These are phyloP conservation scores for Apamea epomidion DNA, from an alignment of 2,888 invertebrate genomes.

Conservation along the genomic window DNA sequence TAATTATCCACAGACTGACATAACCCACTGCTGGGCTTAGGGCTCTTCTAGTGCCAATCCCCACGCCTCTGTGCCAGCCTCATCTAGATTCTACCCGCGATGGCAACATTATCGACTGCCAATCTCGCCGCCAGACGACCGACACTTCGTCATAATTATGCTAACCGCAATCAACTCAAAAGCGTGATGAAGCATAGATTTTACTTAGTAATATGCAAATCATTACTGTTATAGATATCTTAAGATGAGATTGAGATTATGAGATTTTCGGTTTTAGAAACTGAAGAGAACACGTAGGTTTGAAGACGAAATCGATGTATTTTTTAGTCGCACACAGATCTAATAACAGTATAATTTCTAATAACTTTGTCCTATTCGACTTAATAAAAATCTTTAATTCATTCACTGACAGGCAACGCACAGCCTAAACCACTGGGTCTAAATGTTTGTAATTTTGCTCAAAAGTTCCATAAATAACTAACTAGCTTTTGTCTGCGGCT, in stretches of 20 bases:
- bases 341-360: neutral
- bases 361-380: too few relatives aligned
- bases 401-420: neutral
- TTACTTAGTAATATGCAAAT: neutral
- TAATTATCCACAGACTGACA: too few relatives aligned
- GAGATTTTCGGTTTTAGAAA: neutral
- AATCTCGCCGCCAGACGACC: too few relatives aligned
- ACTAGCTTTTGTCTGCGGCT: too few relatives aligned
- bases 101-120: too few relatives aligned
- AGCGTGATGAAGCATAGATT: constrained; percentile 2
- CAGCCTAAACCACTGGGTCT: neutral
- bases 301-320: neutral
- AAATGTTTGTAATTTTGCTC: too few relatives aligned
- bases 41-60: too few relatives aligned
- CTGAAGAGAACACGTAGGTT: neutral
- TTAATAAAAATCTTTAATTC: neutral
- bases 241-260: neutral
- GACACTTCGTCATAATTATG: too few relatives aligned
- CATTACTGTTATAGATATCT: neutral
- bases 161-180: neutral
- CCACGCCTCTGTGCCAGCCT: too few relatives aligned
- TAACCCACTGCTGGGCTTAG: too few relatives aligned
- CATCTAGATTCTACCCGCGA: too few relatives aligned
- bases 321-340: neutral
- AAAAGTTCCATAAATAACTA: too few relatives aligned